phyloP scores from a whole-genome alignment of 1,140 invertebrate species.

The Carposina sasakii region DNA sequence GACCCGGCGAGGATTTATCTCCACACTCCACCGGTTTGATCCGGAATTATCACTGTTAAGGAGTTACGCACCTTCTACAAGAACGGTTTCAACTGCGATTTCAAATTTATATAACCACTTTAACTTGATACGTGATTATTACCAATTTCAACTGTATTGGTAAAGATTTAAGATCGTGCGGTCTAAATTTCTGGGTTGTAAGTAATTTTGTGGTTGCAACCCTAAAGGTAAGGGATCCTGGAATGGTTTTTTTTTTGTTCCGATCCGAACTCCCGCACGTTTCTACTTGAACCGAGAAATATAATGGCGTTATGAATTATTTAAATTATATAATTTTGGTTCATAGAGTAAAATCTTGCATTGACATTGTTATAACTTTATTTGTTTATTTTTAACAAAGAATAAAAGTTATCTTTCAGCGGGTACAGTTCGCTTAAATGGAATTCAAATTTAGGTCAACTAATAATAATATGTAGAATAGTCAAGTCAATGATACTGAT shows the following conservation, averaged over 20 bases:
- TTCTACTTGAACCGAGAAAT: too few relatives aligned
- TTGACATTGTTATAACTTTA: too few relatives aligned
- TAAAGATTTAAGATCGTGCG: background rate
- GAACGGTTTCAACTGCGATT: constrained; percentile 36
- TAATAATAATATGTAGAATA: too few relatives aligned
- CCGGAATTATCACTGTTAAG: constrained; percentile 37
- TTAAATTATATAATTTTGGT: too few relatives aligned
- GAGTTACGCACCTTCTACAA: constrained; percentile 34
- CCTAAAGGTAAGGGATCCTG: constrained; percentile 15
- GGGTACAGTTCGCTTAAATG: too few relatives aligned
- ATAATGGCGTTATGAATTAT: too few relatives aligned
- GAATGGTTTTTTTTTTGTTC: constrained; percentile 14
- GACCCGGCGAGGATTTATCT: constrained; percentile 30
- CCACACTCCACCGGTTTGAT: constrained; percentile 35
- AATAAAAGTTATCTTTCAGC: too few relatives aligned
- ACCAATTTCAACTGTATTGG: background rate
- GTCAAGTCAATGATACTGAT: too few relatives aligned
- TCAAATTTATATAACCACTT: constrained; percentile 27
- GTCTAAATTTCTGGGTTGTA: background rate
- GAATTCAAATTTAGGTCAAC: too few relatives aligned
- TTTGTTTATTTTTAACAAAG: too few relatives aligned
- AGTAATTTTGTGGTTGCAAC: constrained; percentile 5
- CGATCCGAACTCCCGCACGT: too few relatives aligned
- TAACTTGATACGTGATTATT: background rate
- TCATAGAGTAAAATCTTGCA: too few relatives aligned